Conservation (phyloP, 2,888 invertebrate species). For the Eucera pruinosa region DNA sequence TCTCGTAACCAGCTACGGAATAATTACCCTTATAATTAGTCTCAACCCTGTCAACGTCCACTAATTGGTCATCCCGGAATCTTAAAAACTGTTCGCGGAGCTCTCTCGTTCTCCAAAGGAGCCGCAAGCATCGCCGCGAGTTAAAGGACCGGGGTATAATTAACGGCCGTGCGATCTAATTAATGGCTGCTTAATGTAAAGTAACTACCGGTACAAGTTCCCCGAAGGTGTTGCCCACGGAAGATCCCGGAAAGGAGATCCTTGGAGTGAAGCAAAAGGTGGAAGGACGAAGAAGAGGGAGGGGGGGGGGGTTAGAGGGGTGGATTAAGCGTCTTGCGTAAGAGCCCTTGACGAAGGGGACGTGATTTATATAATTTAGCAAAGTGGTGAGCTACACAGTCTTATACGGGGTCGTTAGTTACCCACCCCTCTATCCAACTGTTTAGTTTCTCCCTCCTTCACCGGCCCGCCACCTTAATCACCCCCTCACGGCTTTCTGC, state of each 20-base stretch:
- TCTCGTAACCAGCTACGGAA: no score
- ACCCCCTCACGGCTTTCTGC: constrained; percentile 55
- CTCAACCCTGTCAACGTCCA: constrained; percentile 7
- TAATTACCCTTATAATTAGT: neutral
- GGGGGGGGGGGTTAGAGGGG: constrained; percentile 29
- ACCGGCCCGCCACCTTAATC: constrained; percentile 58
- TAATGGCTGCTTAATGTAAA: constrained; percentile 80
- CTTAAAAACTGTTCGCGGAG: constrained; percentile 19
- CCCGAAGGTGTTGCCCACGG: constrained; percentile 63
- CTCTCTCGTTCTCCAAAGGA: constrained; percentile 6
- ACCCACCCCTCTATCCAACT: constrained; percentile 55
- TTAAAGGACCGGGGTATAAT: constrained; percentile 71
- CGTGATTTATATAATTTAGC: constrained; percentile 83
- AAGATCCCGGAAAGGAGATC: constrained; percentile 27
- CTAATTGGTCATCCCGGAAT: constrained; percentile 27
- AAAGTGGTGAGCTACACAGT: constrained; percentile 79
- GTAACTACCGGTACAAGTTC: constrained; percentile 73
- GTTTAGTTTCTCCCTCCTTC: constrained; percentile 21
- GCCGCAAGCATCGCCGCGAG: constrained; percentile 62
- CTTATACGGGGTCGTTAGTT: constrained; percentile 77
- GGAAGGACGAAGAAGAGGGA: constrained; percentile 24
- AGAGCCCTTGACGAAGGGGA: constrained; percentile 79
- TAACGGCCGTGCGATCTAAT: constrained; percentile 76
- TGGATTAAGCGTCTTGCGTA: constrained; percentile 76
- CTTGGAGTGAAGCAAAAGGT: constrained; percentile 6